Evolutionary conservation across 2,113 vertebrate species (phyloP).

Genomic region (Labeo catla): DNA sequence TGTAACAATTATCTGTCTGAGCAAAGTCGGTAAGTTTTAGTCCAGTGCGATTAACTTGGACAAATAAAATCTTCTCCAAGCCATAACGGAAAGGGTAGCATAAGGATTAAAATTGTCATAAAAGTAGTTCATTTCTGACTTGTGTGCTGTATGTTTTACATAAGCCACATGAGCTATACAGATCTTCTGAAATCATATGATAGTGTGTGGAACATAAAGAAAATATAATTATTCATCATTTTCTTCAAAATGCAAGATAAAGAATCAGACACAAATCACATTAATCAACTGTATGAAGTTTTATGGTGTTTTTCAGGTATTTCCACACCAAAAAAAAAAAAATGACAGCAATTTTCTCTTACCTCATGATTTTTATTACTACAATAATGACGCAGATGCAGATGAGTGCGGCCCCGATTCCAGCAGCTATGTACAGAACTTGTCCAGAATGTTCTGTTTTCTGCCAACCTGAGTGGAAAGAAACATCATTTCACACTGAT

Average conservation of each 20-base stretch:
- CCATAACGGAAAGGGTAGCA: neutral
- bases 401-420: neutral
- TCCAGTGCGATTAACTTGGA: too few species aligned
- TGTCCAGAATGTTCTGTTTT: too few species aligned
- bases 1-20: too few species aligned
- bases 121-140: neutral
- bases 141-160: neutral
- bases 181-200: too few species aligned
- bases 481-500: neutral
- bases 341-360: too few species aligned
- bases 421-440: neutral
- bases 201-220: too few species aligned
- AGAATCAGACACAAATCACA: too few species aligned
- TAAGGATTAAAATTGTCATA: neutral
- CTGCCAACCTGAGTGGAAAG: neutral
- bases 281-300: neutral
- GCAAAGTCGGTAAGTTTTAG: too few species aligned
- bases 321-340: neutral
- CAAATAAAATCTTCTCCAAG: too few species aligned
- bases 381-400: conserved; percentile 1
- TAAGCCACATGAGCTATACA: too few species aligned
- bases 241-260: too few species aligned
- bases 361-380: neutral
- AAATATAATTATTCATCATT: too few species aligned
- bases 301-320: neutral